Conservation (phyloP, 1,140 invertebrate genomes). For the Drosophila watanabei region DNA sequence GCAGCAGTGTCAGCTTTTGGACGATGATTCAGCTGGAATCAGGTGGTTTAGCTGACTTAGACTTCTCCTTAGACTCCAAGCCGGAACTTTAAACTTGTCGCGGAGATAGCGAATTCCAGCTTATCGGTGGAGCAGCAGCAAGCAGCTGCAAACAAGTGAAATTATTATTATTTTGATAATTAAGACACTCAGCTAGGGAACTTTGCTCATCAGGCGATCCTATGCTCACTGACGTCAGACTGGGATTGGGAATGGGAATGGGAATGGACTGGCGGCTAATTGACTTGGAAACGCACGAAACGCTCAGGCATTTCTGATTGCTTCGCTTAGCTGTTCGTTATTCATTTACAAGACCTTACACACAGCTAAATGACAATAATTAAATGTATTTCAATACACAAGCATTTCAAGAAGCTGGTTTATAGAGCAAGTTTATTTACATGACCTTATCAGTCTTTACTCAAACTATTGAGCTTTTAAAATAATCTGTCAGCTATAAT, state of each 20-base stretch:
- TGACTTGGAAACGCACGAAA: slow-evolving; percentile 32
- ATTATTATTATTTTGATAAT: slow-evolving; percentile 36
- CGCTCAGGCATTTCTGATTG: slow-evolving; percentile 3
- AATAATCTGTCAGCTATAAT: too few species aligned
- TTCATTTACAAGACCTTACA: slow-evolving; percentile 5
- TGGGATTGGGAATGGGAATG: slow-evolving; percentile 1
- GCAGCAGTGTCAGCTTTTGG: slow-evolving; percentile 10
- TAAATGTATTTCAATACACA: neutral
- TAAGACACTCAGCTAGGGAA: slow-evolving; percentile 27
- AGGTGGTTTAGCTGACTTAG: neutral
- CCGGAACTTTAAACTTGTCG: slow-evolving; percentile 31
- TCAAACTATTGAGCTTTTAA: neutral
- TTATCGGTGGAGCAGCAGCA: slow-evolving; percentile 15
- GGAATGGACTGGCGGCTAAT: slow-evolving; percentile 12
- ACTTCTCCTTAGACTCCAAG: neutral
- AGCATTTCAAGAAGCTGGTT: neutral
- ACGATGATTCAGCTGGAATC: slow-evolving; percentile 46
- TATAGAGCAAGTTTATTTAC: neutral
- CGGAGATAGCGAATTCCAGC: slow-evolving; percentile 3
- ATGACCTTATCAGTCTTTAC: neutral
- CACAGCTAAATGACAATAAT: slow-evolving; percentile 1
- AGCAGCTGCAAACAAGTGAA: slow-evolving; percentile 32
- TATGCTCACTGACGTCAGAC: slow-evolving; percentile 55
- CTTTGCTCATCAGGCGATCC: slow-evolving; percentile 58
- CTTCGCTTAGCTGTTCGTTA: slow-evolving; percentile 1